Evolutionary conservation across 2,888 invertebrate genomes (phyloP).

Genomic region (Hirtodrosophila trivittata): DNA sequence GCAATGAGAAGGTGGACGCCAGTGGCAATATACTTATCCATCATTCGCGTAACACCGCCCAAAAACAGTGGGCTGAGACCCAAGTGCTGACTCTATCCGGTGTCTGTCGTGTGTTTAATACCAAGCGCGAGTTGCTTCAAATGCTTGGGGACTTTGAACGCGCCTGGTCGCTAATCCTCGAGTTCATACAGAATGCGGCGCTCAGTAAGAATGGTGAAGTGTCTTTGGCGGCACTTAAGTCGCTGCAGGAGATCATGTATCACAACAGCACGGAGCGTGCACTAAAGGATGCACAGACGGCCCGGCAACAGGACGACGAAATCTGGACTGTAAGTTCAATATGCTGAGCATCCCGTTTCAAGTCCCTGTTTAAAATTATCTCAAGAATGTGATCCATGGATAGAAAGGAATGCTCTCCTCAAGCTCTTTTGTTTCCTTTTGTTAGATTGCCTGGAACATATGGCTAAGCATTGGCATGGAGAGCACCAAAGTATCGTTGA

Average conservation of each 20-base stretch:
- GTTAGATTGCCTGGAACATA: constrained; percentile 89
- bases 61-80: constrained; percentile 99
- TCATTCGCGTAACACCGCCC: constrained; percentile 98
- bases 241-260: constrained; percentile 97
- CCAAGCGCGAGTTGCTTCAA: constrained; percentile 92
- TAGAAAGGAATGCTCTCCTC: not conserved
- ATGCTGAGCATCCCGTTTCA: not conserved
- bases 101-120: constrained; percentile 96
- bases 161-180: constrained; percentile 96
- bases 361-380: not conserved
- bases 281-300: constrained; percentile 79
- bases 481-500: constrained; percentile 86
- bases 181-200: constrained; percentile 97
- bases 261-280: constrained; percentile 84
- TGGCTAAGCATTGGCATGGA: constrained; percentile 95
- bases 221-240: constrained; percentile 97
- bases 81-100: constrained; percentile 95
- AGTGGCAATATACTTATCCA: constrained; percentile 98
- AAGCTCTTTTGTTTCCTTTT: not conserved
- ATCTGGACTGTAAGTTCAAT: constrained; percentile 87
- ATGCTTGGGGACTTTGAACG: constrained; percentile 95
- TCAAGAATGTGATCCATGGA: not conserved
- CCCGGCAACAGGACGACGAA: constrained; percentile 84
- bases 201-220: constrained; percentile 97
- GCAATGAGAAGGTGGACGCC: constrained; percentile 90